These are phyloP conservation scores for Eretmochelys imbricata DNA, from an alignment of 2,113 vertebrate genomes.

Conservation along the genomic window DNA sequence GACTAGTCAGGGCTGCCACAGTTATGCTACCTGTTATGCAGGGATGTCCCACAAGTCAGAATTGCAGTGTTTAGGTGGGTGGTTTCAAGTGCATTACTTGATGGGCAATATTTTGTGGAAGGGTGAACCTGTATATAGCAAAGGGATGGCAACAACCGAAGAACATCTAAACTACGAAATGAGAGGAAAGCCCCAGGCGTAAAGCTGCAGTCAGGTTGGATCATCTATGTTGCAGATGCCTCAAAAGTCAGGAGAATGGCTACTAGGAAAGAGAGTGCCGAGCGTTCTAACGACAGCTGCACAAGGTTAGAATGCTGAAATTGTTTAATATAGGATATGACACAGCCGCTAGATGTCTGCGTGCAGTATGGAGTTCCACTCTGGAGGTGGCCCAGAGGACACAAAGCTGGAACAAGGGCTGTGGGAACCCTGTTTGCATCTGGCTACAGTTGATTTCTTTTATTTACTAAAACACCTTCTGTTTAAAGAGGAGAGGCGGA, in stretches of 20 bases:
- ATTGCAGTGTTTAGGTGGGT: background rate
- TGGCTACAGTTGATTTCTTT: background rate
- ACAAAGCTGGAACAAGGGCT: background rate
- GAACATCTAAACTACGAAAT: background rate
- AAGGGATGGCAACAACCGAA: background rate
- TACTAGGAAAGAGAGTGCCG: background rate
- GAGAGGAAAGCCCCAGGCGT: too few species aligned
- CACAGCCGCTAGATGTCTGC: background rate
- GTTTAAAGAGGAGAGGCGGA: background rate
- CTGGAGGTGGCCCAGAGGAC: background rate
- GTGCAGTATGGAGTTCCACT: background rate
- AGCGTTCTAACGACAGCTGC: background rate
- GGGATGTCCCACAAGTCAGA: background rate
- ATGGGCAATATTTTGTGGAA: background rate
- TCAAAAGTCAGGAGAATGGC: background rate
- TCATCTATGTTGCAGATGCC: background rate
- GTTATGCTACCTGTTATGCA: constrained; percentile 19
- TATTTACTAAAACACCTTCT: background rate
- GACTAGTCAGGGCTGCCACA: fast-evolving
- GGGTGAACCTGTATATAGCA: background rate
- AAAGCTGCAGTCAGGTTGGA: background rate
- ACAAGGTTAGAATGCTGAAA: background rate
- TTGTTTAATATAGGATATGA: background rate
- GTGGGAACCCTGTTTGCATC: background rate
- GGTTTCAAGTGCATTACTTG: background rate